phyloP scores from a whole-genome alignment of 2,113 vertebrate genomes.

The Sceloporus tristichus region DNA sequence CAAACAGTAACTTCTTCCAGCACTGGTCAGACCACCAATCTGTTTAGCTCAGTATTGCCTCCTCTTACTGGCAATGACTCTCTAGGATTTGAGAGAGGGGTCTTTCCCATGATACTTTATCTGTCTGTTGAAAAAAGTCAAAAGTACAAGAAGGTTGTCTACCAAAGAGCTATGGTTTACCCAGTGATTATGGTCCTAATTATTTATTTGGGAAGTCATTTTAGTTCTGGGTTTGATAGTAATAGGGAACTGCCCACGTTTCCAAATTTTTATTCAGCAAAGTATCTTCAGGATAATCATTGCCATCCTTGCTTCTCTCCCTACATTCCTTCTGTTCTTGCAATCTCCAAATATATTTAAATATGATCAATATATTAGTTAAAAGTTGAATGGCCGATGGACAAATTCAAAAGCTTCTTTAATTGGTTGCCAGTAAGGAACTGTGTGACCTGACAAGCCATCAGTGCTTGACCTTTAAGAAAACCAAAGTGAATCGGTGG shows the following conservation, averaged over 20 bases:
- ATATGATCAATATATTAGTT: background rate
- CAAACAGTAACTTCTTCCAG: background rate
- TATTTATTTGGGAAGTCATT: background rate
- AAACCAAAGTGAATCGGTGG: constrained; percentile 40
- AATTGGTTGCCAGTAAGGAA: constrained; percentile 7
- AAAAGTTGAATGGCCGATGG: background rate
- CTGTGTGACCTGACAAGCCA: background rate
- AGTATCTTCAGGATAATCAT: background rate
- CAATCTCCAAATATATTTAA: background rate
- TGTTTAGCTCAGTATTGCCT: background rate
- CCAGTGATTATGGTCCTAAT: background rate
- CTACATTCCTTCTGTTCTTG: background rate
- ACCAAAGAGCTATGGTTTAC: too few species aligned
- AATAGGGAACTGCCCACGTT: background rate
- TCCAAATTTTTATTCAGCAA: background rate
- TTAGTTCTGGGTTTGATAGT: background rate
- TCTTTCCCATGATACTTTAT: too few species aligned
- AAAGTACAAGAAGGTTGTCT: too few species aligned
- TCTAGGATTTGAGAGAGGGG: background rate
- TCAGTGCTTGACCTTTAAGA: background rate
- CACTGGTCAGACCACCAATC: background rate
- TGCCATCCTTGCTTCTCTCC: too few species aligned
- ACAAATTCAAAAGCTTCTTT: constrained; percentile 10
- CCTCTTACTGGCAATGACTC: background rate
- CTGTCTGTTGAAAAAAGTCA: background rate